Evolutionary conservation across 23 tunicate species (phyloP).

Genomic region (Ascidia mentula): DNA sequence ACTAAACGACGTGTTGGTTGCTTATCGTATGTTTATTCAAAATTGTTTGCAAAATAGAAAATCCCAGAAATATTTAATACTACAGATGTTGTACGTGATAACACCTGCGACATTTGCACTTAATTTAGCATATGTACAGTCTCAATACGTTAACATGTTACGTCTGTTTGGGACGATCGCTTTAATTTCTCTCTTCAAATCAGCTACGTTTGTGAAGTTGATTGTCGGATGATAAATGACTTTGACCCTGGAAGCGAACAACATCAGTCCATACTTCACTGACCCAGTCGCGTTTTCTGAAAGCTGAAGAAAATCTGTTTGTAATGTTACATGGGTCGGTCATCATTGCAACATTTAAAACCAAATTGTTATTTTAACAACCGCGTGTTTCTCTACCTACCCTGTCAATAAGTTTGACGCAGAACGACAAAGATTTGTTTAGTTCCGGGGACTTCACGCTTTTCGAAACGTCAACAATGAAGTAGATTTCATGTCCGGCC

Average conservation of each 20-base stretch:
- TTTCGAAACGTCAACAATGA: slow-evolving; percentile 58
- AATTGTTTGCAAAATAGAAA: no score
- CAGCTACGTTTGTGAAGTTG: slow-evolving; percentile 22
- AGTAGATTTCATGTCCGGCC: slow-evolving; percentile 58
- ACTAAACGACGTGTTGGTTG: no score
- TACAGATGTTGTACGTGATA: no score
- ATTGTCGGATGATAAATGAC: slow-evolving; percentile 17
- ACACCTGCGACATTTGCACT: no score
- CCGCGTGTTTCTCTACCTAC: slow-evolving; percentile 9
- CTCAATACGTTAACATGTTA: no score
- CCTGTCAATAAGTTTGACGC: slow-evolving; percentile 47
- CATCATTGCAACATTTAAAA: no score
- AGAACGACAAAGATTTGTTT: slow-evolving; percentile 36
- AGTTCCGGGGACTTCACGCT: slow-evolving; percentile 38
- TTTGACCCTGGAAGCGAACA: slow-evolving; percentile 51
- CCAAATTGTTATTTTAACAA: no score
- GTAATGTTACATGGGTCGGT: no score
- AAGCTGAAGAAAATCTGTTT: slow-evolving; percentile 17
- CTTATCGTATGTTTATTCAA: no score
- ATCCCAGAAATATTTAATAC: no score
- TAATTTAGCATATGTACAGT: no score
- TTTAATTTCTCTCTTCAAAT: slow-evolving; percentile 20
- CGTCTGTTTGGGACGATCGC: slow-evolving; percentile 40
- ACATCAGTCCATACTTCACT: slow-evolving; percentile 47
- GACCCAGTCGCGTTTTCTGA: slow-evolving; percentile 57